Conservation (phyloP, 2,797 vertebrate genomes). For the Molothrus aeneus region DNA sequence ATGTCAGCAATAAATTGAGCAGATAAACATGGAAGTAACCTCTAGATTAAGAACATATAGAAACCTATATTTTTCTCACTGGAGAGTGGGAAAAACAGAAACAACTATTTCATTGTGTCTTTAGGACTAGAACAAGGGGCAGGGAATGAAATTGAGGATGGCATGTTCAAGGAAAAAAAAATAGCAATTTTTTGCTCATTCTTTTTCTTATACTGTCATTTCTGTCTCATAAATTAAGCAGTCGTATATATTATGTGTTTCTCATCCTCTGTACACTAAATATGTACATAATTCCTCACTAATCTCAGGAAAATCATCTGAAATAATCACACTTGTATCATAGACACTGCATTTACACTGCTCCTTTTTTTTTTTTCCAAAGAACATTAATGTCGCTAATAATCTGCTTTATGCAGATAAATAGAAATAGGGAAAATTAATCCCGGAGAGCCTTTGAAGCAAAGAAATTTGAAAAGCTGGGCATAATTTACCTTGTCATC, state of each 20-base stretch:
- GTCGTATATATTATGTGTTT: not conserved
- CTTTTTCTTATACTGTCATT: not conserved
- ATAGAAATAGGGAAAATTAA: not conserved
- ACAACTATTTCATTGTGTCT: not conserved
- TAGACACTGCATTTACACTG: not conserved
- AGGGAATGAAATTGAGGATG: not conserved
- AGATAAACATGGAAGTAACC: not conserved
- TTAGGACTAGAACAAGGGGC: not conserved
- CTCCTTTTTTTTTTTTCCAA: not conserved
- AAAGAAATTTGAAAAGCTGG: constrained; percentile 9
- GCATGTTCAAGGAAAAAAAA: not conserved
- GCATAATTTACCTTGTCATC: not conserved
- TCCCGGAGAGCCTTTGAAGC: not conserved
- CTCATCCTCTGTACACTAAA: not conserved
- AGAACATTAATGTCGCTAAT: not conserved
- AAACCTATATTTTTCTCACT: not conserved
- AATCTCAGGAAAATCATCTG: not conserved
- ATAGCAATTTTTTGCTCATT: not conserved
- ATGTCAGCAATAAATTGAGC: not conserved
- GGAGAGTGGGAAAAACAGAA: not conserved
- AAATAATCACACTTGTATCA: not conserved
- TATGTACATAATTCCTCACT: not conserved
- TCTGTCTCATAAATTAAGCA: not conserved
- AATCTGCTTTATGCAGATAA: not conserved
- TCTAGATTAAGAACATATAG: not conserved